These are phyloP conservation scores for Pipistrellus nathusii DNA, from an alignment of 2,797 vertebrate genomes.

Conservation along the genomic window DNA sequence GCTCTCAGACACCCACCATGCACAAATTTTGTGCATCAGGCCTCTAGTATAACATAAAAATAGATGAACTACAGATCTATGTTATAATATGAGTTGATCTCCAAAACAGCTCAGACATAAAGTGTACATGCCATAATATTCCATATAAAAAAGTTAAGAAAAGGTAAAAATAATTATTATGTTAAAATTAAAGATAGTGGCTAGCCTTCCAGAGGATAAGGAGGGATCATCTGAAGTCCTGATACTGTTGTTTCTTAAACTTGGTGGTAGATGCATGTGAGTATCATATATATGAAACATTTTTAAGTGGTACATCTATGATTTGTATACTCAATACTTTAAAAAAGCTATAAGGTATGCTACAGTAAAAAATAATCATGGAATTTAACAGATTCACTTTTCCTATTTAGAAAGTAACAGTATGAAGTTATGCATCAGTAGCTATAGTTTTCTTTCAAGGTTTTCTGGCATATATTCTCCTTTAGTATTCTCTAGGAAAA, in stretches of 20 bases:
- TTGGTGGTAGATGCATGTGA: neutral
- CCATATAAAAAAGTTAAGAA: neutral
- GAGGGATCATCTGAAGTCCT: neutral
- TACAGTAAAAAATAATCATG: neutral
- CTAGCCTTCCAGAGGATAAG: neutral
- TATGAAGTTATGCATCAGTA: conserved; percentile 11
- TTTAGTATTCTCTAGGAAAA: neutral
- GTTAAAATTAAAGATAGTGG: conserved; percentile 29
- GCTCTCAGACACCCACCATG: too few relatives aligned
- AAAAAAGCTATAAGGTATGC: neutral
- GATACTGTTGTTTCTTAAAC: conserved; percentile 14
- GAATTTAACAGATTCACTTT: neutral
- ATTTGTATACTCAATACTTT: neutral
- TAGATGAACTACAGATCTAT: neutral
- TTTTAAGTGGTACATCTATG: neutral
- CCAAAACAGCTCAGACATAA: neutral
- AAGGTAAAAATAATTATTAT: neutral
- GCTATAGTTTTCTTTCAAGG: neutral
- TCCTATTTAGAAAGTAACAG: neutral
- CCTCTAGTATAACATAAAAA: neutral
- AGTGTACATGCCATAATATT: neutral
- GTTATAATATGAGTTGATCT: neutral
- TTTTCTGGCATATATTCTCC: neutral
- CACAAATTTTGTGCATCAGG: too few relatives aligned
- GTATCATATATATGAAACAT: neutral